A percentile compares a stretch with the other conserved stretches of the same genome.
Conservation (phyloP, 1,140 invertebrate species). For the Parasteatoda tepidariorum region DNA sequence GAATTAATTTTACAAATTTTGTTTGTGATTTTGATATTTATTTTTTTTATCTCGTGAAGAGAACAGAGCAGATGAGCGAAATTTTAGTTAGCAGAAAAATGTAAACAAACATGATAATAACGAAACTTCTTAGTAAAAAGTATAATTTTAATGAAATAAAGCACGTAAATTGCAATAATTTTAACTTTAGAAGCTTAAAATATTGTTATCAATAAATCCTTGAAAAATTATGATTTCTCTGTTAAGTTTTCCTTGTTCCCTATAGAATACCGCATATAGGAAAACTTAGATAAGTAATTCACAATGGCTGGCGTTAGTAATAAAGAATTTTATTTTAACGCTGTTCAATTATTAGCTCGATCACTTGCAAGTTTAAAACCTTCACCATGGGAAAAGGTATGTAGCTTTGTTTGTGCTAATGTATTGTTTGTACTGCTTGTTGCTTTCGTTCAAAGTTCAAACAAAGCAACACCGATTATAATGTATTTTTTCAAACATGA, state of each 20-base stretch:
- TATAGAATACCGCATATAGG: neutral
- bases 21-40: too few species aligned
- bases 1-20: too few species aligned
- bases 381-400: slow-evolving; percentile 89
- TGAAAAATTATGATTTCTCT: neutral
- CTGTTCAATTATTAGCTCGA: slow-evolving; percentile 87
- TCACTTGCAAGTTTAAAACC: slow-evolving; percentile 85
- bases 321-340: slow-evolving; percentile 81
- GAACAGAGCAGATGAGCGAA: too few species aligned
- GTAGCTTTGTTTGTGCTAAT: too few species aligned
- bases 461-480: too few species aligned
- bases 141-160: neutral
- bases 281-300: neutral
- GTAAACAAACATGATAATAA: neutral
- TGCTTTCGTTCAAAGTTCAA: too few species aligned
- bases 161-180: neutral
- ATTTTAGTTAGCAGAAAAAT: too few species aligned
- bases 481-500: too few species aligned
- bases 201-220: slow-evolving; percentile 10
- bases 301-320: slow-evolving; percentile 46
- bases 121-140: neutral
- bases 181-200: neutral
- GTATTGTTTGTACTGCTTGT: too few species aligned
- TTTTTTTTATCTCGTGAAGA: too few species aligned
- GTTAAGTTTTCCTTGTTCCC: slow-evolving; percentile 50